A percentile compares a stretch with the other conserved stretches of the same genome.
Conservation (phyloP, 1,140 invertebrate species). For the Condylostylus longicornis region DNA sequence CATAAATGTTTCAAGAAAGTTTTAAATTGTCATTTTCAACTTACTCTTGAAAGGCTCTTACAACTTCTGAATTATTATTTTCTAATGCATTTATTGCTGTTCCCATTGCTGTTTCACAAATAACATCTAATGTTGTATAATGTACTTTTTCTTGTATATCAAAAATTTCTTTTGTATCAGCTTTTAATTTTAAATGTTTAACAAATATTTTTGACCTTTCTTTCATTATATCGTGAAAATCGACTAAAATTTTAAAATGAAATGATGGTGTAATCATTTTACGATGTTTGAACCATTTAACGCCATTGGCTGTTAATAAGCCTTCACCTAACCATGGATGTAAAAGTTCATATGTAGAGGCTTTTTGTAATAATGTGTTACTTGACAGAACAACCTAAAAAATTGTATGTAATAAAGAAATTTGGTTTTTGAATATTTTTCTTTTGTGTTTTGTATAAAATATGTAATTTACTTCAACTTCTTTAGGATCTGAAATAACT, state of each 20-base stretch:
- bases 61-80: slow-evolving; percentile 51
- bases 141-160: slow-evolving; percentile 61
- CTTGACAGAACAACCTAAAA: slow-evolving; percentile 41
- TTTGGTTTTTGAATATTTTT: too few relatives aligned
- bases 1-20: too few relatives aligned
- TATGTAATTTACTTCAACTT: too few relatives aligned
- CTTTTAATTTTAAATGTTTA: neutral
- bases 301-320: slow-evolving; percentile 46
- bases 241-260: slow-evolving; percentile 72
- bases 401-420: too few relatives aligned
- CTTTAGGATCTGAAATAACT: too few relatives aligned
- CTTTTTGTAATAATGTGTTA: slow-evolving; percentile 42
- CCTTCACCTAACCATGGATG: slow-evolving; percentile 51
- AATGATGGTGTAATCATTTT: slow-evolving; percentile 79
- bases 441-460: too few relatives aligned
- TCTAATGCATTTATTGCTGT: slow-evolving; percentile 55
- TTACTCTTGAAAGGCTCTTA: slow-evolving; percentile 48
- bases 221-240: slow-evolving; percentile 46
- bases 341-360: slow-evolving; percentile 35
- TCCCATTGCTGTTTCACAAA: slow-evolving; percentile 71
- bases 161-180: slow-evolving; percentile 14
- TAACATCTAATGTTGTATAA: slow-evolving; percentile 46
- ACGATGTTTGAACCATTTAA: slow-evolving; percentile 63
- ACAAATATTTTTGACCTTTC: neutral
- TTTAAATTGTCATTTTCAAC: slow-evolving; percentile 10